phyloP scores from a whole-genome alignment of 2,888 invertebrate genomes.

The Chaetoderma sp. region DNA sequence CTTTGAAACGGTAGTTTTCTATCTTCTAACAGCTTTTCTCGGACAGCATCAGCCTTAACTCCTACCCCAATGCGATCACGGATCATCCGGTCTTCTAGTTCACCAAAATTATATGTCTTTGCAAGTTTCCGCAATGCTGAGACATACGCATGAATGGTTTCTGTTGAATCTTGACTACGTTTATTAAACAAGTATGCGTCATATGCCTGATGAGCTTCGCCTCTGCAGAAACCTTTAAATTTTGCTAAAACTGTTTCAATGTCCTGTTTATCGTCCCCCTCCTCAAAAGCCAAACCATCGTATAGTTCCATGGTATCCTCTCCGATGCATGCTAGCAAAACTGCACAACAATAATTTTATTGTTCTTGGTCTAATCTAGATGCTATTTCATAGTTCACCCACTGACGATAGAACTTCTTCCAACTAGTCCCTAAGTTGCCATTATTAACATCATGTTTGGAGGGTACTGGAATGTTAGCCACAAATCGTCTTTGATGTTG shows the following conservation, averaged over 20 bases:
- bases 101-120: background rate
- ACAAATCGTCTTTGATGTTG: no score
- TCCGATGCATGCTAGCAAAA: background rate
- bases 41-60: no score
- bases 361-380: no score
- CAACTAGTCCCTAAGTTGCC: background rate
- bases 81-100: background rate
- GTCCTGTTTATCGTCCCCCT: background rate
- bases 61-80: no score
- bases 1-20: no score
- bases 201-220: background rate
- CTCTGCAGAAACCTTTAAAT: background rate
- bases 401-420: background rate
- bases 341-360: no score
- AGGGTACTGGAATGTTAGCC: background rate
- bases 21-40: no score
- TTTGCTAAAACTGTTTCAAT: background rate
- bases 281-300: background rate
- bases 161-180: background rate
- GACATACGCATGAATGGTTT: background rate
- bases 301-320: background rate
- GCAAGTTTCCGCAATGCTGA: background rate
- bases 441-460: background rate
- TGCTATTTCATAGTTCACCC: background rate
- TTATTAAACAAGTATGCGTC: background rate